A percentile compares a stretch with the other conserved stretches of the same genome.
phyloP scores from a whole-genome alignment of 2,797 vertebrate species.

The Helostoma temminkii region DNA sequence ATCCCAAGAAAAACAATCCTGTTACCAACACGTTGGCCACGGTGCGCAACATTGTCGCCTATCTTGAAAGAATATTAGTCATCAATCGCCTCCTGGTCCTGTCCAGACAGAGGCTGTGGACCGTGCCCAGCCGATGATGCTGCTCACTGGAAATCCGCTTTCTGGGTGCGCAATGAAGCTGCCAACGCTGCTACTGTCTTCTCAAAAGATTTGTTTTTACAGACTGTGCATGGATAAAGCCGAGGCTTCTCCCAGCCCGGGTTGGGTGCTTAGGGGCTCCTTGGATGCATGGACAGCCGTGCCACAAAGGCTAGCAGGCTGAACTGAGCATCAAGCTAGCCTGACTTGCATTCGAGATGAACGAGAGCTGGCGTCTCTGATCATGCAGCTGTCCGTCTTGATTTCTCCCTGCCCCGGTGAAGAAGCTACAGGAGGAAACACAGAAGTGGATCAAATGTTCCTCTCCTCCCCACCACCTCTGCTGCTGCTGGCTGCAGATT shows the following conservation, averaged over 20 bases:
- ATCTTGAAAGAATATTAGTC: slow-evolving; percentile 60
- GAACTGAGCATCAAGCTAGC: slow-evolving; percentile 77
- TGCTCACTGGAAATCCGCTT: slow-evolving; percentile 60
- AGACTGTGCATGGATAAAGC: slow-evolving; percentile 55
- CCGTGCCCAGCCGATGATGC: slow-evolving; percentile 61
- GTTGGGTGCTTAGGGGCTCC: slow-evolving; percentile 66
- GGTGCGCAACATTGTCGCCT: slow-evolving; percentile 77
- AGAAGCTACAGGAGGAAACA: slow-evolving; percentile 50
- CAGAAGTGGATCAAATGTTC: slow-evolving; percentile 54
- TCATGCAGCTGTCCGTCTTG: slow-evolving; percentile 67
- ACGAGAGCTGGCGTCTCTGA: slow-evolving; percentile 51
- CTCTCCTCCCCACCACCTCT: slow-evolving; percentile 57
- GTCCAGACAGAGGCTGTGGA: slow-evolving; percentile 72
- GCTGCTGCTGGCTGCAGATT: slow-evolving; percentile 81
- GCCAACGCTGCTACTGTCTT: slow-evolving; percentile 55
- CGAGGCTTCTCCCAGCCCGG: slow-evolving; percentile 75
- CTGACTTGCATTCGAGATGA: slow-evolving; percentile 59
- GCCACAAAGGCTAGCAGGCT: slow-evolving; percentile 78
- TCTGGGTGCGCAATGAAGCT: slow-evolving; percentile 63
- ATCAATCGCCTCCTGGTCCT: slow-evolving; percentile 74
- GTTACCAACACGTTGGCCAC: slow-evolving; percentile 75
- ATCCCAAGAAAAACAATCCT: slow-evolving; percentile 81
- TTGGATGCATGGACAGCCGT: slow-evolving; percentile 74
- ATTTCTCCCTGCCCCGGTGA: slow-evolving; percentile 60
- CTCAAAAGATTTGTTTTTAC: slow-evolving; percentile 41